These are phyloP conservation scores for Clistopyga incitator DNA, from an alignment of 2,888 invertebrate genomes.

Conservation along the genomic window DNA sequence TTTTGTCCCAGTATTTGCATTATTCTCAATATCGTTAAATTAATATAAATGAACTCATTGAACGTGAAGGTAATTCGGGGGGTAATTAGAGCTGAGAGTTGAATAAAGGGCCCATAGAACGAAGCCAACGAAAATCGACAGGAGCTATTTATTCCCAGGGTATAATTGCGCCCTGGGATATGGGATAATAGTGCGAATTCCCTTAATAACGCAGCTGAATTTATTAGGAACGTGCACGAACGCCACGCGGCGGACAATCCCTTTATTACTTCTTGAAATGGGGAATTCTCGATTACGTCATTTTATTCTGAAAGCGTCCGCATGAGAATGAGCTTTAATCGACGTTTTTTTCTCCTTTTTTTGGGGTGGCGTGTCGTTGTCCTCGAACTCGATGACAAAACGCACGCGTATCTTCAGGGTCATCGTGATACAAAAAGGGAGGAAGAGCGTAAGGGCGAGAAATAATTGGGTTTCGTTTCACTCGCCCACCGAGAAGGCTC, in stretches of 20 bases:
- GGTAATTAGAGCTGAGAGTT: not conserved
- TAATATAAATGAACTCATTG: not conserved
- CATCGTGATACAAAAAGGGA: not conserved
- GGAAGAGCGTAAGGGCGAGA: conserved; percentile 61
- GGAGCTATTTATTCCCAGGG: not conserved
- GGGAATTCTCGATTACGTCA: conserved; percentile 5
- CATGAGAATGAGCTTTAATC: not conserved
- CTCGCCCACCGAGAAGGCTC: conserved; percentile 75
- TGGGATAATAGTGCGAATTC: conserved; percentile 1
- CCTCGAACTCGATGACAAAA: conserved; percentile 27
- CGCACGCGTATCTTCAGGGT: conserved; percentile 9
- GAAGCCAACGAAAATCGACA: not conserved
- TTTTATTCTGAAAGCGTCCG: not conserved
- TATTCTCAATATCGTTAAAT: not conserved
- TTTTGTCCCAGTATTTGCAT: not conserved
- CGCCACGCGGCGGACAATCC: not conserved
- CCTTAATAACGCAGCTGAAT: not conserved
- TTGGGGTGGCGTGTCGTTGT: not conserved
- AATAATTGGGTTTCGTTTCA: conserved; percentile 80
- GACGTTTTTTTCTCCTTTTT: conserved; percentile 20
- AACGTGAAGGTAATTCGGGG: not conserved
- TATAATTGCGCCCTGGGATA: not conserved
- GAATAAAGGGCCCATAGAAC: not conserved
- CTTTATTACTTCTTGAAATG: not conserved
- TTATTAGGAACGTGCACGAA: conserved; percentile 5